Conservation (phyloP, 2,888 invertebrate genomes). For the Zele albiditarsus region DNA sequence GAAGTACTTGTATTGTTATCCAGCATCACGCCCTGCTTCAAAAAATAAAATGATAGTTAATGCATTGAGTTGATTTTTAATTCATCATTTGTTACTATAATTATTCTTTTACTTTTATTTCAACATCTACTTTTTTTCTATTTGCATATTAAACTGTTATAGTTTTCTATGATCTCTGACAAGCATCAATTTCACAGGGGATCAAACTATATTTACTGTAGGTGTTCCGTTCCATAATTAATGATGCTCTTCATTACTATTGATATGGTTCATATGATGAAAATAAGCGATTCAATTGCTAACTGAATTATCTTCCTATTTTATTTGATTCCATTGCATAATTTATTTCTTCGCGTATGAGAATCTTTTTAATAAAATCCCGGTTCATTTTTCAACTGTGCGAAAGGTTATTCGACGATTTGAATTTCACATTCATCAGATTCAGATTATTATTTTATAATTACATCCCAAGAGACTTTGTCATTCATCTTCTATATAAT, state of each 20-base stretch:
- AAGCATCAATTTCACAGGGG: background rate
- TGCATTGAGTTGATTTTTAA: background rate
- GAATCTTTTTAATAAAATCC: background rate
- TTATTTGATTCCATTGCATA: background rate
- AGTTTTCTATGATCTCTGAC: background rate
- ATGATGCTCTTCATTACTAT: background rate
- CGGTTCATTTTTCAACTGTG: slow-evolving; percentile 2
- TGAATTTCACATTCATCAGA: slow-evolving; percentile 20
- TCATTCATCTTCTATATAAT: background rate
- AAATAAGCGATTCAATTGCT: background rate
- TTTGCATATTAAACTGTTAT: background rate
- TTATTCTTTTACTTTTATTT: background rate
- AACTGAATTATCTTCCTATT: background rate
- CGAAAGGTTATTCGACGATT: background rate
- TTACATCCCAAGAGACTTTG: background rate
- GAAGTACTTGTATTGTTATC: slow-evolving; percentile 81
- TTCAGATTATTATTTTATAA: slow-evolving; percentile 28
- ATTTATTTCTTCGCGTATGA: background rate
- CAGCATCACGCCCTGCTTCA: slow-evolving; percentile 75
- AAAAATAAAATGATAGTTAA: slow-evolving; percentile 38
- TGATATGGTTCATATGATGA: background rate
- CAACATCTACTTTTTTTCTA: background rate
- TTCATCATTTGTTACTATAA: slow-evolving; percentile 12
- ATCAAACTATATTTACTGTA: background rate
- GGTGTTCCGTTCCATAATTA: background rate